Conservation (phyloP, 2,113 vertebrate species). For the Rhinichthys klamathensis region DNA sequence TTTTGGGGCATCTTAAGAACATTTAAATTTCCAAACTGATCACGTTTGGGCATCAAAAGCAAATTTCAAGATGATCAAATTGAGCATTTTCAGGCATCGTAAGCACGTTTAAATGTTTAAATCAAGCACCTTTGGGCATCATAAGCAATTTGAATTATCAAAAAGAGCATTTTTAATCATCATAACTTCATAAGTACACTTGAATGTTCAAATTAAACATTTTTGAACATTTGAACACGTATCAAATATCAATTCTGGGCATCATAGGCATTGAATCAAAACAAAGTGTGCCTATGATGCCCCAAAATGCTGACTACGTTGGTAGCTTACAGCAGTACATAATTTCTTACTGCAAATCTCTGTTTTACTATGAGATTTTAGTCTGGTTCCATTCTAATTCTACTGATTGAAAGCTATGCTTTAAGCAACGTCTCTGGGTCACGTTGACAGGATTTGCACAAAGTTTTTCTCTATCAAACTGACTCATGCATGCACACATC, state of each 20-base stretch:
- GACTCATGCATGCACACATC: slow-evolving; percentile 41
- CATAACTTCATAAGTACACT: not conserved
- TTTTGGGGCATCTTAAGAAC: too few species aligned
- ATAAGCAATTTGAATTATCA: not conserved
- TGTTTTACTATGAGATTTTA: not conserved
- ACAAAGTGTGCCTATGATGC: not conserved
- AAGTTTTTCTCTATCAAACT: not conserved
- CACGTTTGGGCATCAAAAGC: not conserved
- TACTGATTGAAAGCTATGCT: not conserved
- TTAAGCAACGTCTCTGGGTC: not conserved
- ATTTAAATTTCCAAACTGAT: too few species aligned
- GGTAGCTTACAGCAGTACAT: not conserved
- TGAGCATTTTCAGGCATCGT: not conserved
- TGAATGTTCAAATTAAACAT: not conserved
- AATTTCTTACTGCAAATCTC: too few species aligned
- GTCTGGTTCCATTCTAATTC: not conserved
- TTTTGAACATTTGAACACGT: not conserved
- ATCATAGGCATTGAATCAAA: not conserved
- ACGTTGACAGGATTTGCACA: not conserved
- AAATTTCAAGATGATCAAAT: not conserved
- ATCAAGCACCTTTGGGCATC: not conserved
- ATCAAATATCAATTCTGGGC: not conserved
- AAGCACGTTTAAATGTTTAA: not conserved
- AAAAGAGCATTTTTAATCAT: not conserved
- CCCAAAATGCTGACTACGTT: not conserved